These are phyloP conservation scores for Choloepus didactylus DNA, from an alignment of 2,797 vertebrate species.

Conservation along the genomic window DNA sequence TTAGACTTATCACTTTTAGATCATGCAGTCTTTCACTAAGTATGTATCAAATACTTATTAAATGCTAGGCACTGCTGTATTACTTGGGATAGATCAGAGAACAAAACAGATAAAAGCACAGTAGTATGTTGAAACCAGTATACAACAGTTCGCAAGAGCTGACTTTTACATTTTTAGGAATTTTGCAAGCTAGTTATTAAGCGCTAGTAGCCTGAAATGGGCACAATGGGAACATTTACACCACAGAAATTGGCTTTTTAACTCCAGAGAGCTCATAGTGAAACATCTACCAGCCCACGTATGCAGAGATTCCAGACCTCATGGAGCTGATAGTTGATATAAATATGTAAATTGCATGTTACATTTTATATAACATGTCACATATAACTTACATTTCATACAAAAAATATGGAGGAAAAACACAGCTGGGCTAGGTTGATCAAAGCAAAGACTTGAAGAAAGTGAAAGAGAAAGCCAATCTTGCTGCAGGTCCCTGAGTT, in stretches of 20 bases:
- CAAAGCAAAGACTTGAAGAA: not conserved
- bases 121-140: not conserved
- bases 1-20: not conserved
- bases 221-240: not conserved
- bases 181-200: constrained; percentile 7
- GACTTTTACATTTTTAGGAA: constrained; percentile 24
- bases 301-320: not conserved
- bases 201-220: not conserved
- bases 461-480: not conserved
- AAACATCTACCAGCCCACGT: not conserved
- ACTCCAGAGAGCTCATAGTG: not conserved
- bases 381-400: not conserved
- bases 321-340: not conserved
- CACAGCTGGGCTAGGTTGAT: not conserved
- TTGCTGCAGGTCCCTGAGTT: not conserved
- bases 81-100: not conserved
- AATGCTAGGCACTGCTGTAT: not conserved
- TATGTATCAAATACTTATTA: not conserved
- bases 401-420: not conserved
- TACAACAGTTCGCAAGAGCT: not conserved
- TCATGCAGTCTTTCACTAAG: not conserved
- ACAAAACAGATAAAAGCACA: constrained; percentile 10
- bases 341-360: not conserved
- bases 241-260: not conserved
- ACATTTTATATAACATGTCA: not conserved